Percentiles rank a stretch among this genome's conserved stretches.
Evolutionary conservation across 2,888 invertebrate genomes (phyloP).

Genomic region (Aricia artaxerxes): DNA sequence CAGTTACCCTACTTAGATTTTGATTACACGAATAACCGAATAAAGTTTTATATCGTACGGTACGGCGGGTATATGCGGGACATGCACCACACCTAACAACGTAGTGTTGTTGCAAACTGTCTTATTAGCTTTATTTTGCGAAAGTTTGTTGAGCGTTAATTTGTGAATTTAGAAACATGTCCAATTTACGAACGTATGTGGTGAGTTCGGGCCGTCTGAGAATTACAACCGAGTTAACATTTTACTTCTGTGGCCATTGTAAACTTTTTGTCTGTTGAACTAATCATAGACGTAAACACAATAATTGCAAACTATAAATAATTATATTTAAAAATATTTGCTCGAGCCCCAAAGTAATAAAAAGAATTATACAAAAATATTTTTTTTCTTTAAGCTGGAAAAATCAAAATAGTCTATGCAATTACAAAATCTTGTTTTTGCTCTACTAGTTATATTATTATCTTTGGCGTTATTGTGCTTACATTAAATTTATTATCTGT

Average conservation of each 20-base stretch:
- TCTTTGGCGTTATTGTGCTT: background rate
- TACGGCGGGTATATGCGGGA: background rate
- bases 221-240: background rate
- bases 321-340: background rate
- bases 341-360: too few species aligned
- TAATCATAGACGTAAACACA: background rate
- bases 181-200: background rate
- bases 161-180: constrained; percentile 1
- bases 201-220: constrained; percentile 5
- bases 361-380: too few species aligned
- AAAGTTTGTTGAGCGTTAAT: constrained; percentile 16
- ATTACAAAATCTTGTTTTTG: background rate
- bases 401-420: background rate
- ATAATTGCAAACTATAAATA: background rate
- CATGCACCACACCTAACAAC: constrained; percentile 1
- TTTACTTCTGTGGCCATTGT: background rate
- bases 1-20: background rate
- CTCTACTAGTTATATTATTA: background rate
- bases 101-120: background rate
- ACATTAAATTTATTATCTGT: background rate
- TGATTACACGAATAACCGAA: background rate
- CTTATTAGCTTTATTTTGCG: constrained; percentile 18
- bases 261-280: background rate
- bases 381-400: too few species aligned
- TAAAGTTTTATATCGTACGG: constrained; percentile 1